Evolutionary conservation across 2,797 vertebrate species (phyloP), one percentile per base, ranked within the genome.

Genomic region (Esox masquinongy): DNA sequence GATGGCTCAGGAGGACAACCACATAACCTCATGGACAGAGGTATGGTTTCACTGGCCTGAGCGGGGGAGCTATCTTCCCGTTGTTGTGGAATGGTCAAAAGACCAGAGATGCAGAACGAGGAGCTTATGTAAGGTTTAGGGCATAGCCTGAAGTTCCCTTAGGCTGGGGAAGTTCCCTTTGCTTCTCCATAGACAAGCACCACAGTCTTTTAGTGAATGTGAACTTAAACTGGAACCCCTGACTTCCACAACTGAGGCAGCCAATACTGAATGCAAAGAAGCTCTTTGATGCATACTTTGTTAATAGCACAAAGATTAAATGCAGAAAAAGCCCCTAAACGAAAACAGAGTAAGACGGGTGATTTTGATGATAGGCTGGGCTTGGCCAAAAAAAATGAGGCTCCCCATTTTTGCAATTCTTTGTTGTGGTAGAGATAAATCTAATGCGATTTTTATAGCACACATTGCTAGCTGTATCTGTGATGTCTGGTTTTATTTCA

Each of bases 401-500:
- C 24, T 53, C 80, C n/a, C 12, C 68, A 39, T 51, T 63, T 24
- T 47, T 56, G 39, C 56, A 39, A 69, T 84, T 81, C 82, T 77
- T 89, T 88, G 78, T 80, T 64, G 51, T 31, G 72, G 77, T 74
- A 80, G 51, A 69, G 79, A 87, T 85, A 82, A 84, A 86, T 86
- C 84, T 78, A 66, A 84, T 86, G 84, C 77, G 61, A 75, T 50
- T 76, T 36, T 83, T 68, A 71, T 76, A 74, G 68, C 59, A 74
- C 74, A 69, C 73, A 76, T 50, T 43, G 74, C 68, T 78, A 73
- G 84, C 74, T 76, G 51, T 68, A 66, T 22, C 56, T 59, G 56
- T 59, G 56, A 59, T 77, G 79, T 82, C 82, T 86, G 85, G 77
- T 69, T 86, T 83, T 83, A 72, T 85, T 91, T 80, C 85, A 70